These are phyloP conservation scores for Choloepus hoffmanni DNA, from an alignment of 2,113 vertebrate species.

Conservation along the genomic window DNA sequence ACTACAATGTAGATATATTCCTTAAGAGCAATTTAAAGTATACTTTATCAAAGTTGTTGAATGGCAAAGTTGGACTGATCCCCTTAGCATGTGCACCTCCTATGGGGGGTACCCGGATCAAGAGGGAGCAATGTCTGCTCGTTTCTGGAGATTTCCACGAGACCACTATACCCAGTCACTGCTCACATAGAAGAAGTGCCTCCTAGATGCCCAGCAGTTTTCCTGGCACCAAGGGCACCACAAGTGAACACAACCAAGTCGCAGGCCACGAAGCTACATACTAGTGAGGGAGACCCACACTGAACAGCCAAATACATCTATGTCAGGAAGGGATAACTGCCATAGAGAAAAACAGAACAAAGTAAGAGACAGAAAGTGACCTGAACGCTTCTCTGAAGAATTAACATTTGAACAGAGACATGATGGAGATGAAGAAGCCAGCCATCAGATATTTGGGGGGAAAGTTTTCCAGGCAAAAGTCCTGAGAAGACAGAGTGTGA, in stretches of 20 bases:
- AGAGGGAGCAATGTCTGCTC: neutral
- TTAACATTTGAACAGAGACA: neutral
- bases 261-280: no score
- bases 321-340: neutral
- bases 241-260: neutral
- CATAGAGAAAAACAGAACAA: neutral
- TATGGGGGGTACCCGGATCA: neutral
- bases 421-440: neutral
- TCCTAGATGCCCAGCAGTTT: neutral
- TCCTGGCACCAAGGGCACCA: neutral
- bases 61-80: neutral
- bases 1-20: neutral
- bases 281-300: neutral
- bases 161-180: neutral
- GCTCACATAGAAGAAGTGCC: rapidly evolving
- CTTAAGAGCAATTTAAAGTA: neutral
- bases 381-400: neutral
- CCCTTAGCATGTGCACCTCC: neutral
- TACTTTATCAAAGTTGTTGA: neutral
- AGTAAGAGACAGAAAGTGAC: neutral
- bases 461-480: neutral
- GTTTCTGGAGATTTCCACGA: no score
- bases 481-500: neutral
- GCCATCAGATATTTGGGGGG: neutral
- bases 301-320: neutral